phyloP scores from a whole-genome alignment of 2,113 vertebrate genomes.

The Xenus cinereus region DNA sequence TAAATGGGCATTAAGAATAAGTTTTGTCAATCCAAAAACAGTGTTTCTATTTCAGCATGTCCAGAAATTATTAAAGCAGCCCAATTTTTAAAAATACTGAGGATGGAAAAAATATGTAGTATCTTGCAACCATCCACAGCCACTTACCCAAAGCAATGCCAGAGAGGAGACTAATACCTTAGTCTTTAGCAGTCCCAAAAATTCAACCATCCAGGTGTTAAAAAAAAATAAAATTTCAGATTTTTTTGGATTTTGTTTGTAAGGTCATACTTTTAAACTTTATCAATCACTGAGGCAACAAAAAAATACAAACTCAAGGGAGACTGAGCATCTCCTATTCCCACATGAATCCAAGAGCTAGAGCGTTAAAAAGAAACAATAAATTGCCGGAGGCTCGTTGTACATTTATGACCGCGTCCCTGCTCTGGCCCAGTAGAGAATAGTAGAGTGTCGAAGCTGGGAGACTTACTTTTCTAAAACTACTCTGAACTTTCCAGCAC shows the following conservation, averaged over 20 bases:
- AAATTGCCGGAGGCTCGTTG: neutral
- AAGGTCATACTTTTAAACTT: neutral
- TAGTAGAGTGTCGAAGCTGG: neutral
- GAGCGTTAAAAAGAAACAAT: neutral
- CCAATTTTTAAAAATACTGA: neutral
- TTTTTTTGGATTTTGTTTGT: neutral
- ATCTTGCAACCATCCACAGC: neutral
- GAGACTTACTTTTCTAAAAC: neutral
- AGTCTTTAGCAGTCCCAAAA: neutral
- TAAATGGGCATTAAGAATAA: neutral
- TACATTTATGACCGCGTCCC: neutral
- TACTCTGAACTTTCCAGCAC: neutral
- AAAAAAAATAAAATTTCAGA: neutral
- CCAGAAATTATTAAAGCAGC: neutral
- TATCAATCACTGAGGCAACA: neutral
- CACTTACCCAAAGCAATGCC: neutral
- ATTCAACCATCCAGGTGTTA: neutral
- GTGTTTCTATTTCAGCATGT: neutral
- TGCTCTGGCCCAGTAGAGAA: neutral
- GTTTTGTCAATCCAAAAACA: neutral
- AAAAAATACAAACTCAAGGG: neutral
- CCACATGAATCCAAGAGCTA: neutral
- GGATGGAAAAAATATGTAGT: neutral
- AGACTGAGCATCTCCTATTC: neutral
- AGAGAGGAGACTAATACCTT: neutral